These are phyloP conservation scores for Tapirus indicus DNA, from an alignment of 2,797 vertebrate genomes.

Conservation along the genomic window DNA sequence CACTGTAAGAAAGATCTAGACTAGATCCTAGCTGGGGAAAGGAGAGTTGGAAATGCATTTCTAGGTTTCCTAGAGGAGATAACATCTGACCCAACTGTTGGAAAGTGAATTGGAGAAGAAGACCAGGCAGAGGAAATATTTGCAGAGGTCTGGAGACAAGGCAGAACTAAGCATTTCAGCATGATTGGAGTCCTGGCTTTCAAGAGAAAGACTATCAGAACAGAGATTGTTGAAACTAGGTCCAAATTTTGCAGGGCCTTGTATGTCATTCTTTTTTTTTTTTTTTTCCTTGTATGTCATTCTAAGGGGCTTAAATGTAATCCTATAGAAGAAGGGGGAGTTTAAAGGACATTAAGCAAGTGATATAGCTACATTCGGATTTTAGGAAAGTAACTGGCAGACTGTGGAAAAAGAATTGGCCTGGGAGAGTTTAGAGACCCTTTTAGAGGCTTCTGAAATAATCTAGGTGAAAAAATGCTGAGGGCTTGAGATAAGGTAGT, in stretches of 20 bases:
- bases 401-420: neutral
- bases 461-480: neutral
- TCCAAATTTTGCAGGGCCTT: neutral
- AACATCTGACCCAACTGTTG: neutral
- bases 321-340: neutral
- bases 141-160: neutral
- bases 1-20: neutral
- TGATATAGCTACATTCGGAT: neutral
- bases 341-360: slow-evolving; percentile 9
- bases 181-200: neutral
- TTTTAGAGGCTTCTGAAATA: slow-evolving; percentile 33
- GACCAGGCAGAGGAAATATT: neutral
- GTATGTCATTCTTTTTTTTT: neutral
- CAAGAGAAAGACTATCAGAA: neutral
- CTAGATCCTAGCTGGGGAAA: neutral
- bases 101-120: slow-evolving; percentile 25
- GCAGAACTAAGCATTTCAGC: neutral
- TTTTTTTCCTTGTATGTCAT: neutral
- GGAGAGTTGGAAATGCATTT: neutral
- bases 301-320: neutral
- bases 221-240: neutral
- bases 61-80: slow-evolving; percentile 16
- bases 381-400: neutral
- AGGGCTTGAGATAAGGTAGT: neutral
- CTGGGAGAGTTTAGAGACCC: neutral